A percentile compares a stretch with the other conserved stretches of the same genome.
These are phyloP conservation scores for Paralinhomoeus sp. DNA, from an alignment of 2,888 invertebrate genomes.

Conservation along the genomic window DNA sequence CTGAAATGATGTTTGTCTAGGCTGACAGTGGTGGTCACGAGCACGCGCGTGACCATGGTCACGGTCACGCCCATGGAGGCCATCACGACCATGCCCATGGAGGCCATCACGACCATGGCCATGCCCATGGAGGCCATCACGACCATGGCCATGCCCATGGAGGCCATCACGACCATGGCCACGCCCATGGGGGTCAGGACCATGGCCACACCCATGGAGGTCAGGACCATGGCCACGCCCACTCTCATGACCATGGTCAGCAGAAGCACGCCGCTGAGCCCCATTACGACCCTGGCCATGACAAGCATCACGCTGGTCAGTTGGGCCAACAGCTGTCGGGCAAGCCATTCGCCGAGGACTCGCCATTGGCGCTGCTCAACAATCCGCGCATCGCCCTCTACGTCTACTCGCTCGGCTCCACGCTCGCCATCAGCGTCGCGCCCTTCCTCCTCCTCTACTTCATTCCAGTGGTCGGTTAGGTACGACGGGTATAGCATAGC, in stretches of 20 bases:
- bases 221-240: not conserved
- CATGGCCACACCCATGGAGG: slow-evolving; percentile 3
- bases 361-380: slow-evolving; percentile 15
- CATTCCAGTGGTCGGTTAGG: slow-evolving; percentile 55
- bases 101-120: slow-evolving; percentile 25
- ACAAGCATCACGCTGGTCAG: not conserved
- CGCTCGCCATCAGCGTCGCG: slow-evolving; percentile 72
- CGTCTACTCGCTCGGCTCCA: slow-evolving; percentile 37
- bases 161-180: slow-evolving; percentile 7
- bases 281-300: not conserved
- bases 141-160: slow-evolving; percentile 8
- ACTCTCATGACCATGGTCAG: not conserved
- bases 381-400: slow-evolving; percentile 18
- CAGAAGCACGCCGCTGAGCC: not conserved
- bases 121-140: slow-evolving; percentile 6
- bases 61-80: not conserved
- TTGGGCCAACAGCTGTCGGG: no score
- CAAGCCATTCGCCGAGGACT: slow-evolving; percentile 5
- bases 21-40: no score
- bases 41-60: slow-evolving; percentile 3
- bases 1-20: no score
- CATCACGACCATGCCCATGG: slow-evolving; percentile 6
- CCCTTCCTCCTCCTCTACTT: slow-evolving; percentile 77
- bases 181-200: slow-evolving; percentile 6
- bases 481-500: no score